Base-by-base conservation (phyloP, 2,888 invertebrate species). In the Polyommatus iphigenia region DNA sequence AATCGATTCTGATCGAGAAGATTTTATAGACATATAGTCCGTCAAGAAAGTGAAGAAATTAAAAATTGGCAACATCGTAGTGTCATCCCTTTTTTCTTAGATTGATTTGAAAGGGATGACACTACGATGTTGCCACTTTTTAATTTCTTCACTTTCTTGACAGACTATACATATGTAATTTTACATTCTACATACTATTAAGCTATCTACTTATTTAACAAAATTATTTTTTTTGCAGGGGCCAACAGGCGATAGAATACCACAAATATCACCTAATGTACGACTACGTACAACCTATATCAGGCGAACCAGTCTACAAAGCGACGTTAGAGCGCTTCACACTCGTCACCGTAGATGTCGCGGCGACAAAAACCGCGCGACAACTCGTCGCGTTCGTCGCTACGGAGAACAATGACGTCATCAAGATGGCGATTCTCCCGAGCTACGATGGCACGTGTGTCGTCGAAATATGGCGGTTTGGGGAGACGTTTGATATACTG, bases 201-300 rank as follows among this genome's bases (percentile, higher is more conserved):
- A n/a, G n/a, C n/a, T n/a, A n/a, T n/a, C n/a, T n/a, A n/a, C n/a
- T n/a, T n/a, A n/a, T n/a, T n/a, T n/a, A n/a, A n/a, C n/a, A n/a
- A n/a, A n/a, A n/a, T 46, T 46, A 46, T 8, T 6, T 82, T 83
- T 71, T n/a, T n/a, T n/a, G n/a, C 84, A 94, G 93, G 79, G 83
- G 88, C 0, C 94, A 93, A 78, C 93, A 95, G 83, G 88, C 95
- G 73, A 89, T 96, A 77, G 96, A 96, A 84, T 96, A 96, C 79
- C 96, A 96, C 18, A 95, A 96, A 80, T 98, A 97, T 88, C 98
- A 98, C 84, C 91, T 99, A 78, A 98, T 98, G 98, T 97, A 98
- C 86, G 95, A 96, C 78, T 96, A 98, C 0, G 96, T 99, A 0
- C 97, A 97, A 83, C 96, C 98, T 0, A 95, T 96, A 41, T 95